A percentile compares a stretch with the other conserved stretches of the same genome.
Conservation (phyloP, 2,113 vertebrate species). For the Aspiorhynchus laticeps region DNA sequence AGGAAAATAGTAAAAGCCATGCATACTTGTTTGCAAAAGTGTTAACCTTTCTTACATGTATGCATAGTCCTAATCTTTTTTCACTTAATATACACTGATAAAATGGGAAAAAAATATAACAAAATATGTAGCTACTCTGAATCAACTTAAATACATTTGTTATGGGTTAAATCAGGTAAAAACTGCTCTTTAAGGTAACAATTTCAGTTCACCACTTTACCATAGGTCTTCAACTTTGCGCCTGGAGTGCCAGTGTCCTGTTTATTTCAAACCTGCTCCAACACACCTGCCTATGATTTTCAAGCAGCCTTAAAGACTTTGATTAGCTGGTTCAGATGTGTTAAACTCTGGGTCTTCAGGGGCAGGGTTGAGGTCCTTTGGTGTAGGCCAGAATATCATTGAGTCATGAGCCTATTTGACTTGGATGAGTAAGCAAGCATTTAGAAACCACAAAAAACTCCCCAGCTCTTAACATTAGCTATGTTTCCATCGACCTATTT, state of each 20-base stretch:
- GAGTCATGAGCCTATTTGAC: not conserved
- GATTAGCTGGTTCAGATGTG: too few relatives aligned
- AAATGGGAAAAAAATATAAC: too few relatives aligned
- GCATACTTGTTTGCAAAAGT: not conserved
- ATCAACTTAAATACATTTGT: not conserved
- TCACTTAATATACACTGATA: too few relatives aligned
- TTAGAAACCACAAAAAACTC: not conserved
- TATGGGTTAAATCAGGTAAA: not conserved
- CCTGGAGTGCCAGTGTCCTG: too few relatives aligned
- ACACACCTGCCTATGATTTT: too few relatives aligned
- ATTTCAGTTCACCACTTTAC: not conserved
- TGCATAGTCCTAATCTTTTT: not conserved
- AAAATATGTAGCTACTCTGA: too few relatives aligned
- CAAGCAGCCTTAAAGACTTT: too few relatives aligned
- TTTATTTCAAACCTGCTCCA: too few relatives aligned
- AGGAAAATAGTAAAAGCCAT: not conserved
- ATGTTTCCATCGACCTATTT: too few relatives aligned
- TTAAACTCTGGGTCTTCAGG: not conserved
- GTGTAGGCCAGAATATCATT: not conserved
- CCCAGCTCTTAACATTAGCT: not conserved
- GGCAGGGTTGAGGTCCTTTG: not conserved
- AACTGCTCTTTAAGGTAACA: not conserved
- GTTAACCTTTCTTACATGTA: not conserved
- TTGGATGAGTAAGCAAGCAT: not conserved
- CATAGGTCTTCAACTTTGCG: too few relatives aligned